Conservation (phyloP, 2,797 vertebrate species). For the Pangasius djambal region DNA sequence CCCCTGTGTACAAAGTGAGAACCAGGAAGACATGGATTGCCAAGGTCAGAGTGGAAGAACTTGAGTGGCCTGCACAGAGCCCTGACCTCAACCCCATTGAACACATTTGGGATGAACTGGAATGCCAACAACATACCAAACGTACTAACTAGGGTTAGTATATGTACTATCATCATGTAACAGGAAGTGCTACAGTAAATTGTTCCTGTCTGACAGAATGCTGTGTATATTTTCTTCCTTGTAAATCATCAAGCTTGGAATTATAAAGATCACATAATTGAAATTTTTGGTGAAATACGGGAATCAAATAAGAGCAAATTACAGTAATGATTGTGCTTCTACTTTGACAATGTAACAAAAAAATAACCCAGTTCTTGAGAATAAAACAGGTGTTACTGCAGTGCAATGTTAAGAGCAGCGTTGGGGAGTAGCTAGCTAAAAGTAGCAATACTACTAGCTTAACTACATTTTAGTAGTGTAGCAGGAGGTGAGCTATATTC, state of each 20-base stretch:
- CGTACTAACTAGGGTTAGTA: neutral
- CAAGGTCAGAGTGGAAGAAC: neutral
- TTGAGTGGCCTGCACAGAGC: neutral
- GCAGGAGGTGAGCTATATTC: neutral
- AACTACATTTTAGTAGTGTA: neutral
- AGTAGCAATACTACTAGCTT: neutral
- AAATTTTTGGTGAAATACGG: neutral
- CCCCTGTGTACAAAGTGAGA: neutral
- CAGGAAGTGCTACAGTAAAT: neutral
- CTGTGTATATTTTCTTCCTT: neutral
- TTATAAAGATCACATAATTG: neutral
- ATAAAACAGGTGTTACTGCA: neutral
- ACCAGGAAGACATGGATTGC: neutral
- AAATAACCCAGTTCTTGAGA: neutral
- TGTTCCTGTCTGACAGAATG: neutral
- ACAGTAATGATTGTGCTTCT: neutral
- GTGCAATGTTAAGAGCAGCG: neutral
- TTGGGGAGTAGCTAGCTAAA: neutral
- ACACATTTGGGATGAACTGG: neutral
- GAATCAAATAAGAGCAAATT: neutral
- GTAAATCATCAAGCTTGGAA: neutral
- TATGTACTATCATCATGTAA: neutral
- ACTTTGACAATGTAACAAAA: neutral
- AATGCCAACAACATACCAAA: constrained; percentile 1
- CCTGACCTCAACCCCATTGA: neutral